Percentiles rank a stretch among this genome's conserved stretches.
Evolutionary conservation across 1,140 invertebrate species (phyloP).

Genomic region (Spodoptera litura): DNA sequence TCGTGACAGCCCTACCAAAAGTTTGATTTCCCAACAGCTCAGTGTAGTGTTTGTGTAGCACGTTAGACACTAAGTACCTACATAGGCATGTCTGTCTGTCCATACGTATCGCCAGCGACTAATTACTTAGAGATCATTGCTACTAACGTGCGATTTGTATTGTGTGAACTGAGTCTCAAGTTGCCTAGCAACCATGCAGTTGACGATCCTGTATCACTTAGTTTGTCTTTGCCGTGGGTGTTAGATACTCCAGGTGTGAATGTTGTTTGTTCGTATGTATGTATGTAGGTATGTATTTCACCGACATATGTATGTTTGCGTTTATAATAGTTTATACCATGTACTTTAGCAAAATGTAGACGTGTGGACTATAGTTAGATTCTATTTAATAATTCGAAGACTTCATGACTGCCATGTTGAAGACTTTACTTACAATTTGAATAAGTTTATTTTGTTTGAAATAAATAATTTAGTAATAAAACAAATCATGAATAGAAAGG

Average conservation of each 20-base stretch:
- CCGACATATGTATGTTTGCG: too few relatives aligned
- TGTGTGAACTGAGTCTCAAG: constrained; percentile 16
- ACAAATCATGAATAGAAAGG: too few relatives aligned
- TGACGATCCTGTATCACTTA: background rate
- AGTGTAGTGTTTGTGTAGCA: constrained; percentile 56
- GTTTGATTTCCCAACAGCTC: constrained; percentile 44
- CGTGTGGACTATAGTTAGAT: too few relatives aligned
- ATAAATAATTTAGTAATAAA: too few relatives aligned
- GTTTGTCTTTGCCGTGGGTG: background rate
- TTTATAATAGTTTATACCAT: too few relatives aligned
- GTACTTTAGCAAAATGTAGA: too few relatives aligned
- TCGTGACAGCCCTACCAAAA: constrained; percentile 49
- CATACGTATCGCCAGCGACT: constrained; percentile 19
- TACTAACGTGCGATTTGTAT: constrained; percentile 7
- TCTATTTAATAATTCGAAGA: too few relatives aligned
- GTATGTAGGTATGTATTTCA: too few relatives aligned
- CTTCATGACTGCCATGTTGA: too few relatives aligned
- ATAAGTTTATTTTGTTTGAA: too few relatives aligned
- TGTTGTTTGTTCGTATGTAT: too few relatives aligned
- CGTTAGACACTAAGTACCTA: constrained; percentile 53
- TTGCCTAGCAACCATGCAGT: constrained; percentile 1
- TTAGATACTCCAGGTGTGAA: background rate
- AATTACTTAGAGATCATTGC: constrained; percentile 38
- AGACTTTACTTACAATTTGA: too few relatives aligned
- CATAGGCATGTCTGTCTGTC: background rate